Percentiles rank a stretch among this genome's conserved stretches.
Evolutionary conservation across 2,888 invertebrate genomes (phyloP).

Genomic region (Oscheius sp.): DNA sequence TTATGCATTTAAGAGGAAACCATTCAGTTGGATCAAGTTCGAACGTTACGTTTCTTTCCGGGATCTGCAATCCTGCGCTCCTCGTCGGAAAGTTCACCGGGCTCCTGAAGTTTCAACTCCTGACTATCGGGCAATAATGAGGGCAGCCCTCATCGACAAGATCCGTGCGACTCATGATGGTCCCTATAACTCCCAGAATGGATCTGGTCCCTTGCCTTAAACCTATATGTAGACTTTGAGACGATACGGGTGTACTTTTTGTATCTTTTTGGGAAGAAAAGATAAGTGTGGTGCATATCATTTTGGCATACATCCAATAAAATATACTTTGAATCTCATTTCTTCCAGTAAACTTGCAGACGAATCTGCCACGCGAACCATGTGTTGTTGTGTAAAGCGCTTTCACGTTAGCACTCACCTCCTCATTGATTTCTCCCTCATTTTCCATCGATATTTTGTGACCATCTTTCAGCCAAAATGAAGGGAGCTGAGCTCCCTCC

Average conservation of each 20-base stretch:
- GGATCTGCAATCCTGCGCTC: conserved; percentile 41
- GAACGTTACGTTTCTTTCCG: conserved; percentile 46
- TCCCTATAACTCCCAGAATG: conserved; percentile 16
- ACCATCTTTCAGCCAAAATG: conserved; percentile 32
- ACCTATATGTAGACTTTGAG: not conserved
- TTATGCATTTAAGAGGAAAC: conserved; percentile 39
- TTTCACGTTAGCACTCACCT: conserved; percentile 33
- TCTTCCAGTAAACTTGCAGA: conserved; percentile 28
- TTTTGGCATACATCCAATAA: not conserved
- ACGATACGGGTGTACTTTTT: not conserved
- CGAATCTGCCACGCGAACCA: conserved; percentile 33
- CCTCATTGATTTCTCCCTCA: conserved; percentile 27
- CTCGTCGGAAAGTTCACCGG: not conserved
- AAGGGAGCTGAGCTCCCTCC: conserved; percentile 55
- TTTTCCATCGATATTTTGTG: not conserved
- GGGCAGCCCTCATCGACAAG: conserved; percentile 19
- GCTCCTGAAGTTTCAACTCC: not conserved
- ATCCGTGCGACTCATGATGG: conserved; percentile 30
- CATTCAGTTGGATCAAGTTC: conserved; percentile 52
- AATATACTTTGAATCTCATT: not conserved
- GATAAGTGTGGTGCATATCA: conserved; percentile 16
- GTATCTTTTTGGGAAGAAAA: not conserved
- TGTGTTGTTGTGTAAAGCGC: conserved; percentile 39
- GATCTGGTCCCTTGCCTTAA: conserved; percentile 21
- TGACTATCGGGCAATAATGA: conserved; percentile 5